Evolutionary conservation across 2,888 invertebrate species (phyloP), one percentile per base, ranked within the genome.

Genomic region (Cheilosia grossa): DNA sequence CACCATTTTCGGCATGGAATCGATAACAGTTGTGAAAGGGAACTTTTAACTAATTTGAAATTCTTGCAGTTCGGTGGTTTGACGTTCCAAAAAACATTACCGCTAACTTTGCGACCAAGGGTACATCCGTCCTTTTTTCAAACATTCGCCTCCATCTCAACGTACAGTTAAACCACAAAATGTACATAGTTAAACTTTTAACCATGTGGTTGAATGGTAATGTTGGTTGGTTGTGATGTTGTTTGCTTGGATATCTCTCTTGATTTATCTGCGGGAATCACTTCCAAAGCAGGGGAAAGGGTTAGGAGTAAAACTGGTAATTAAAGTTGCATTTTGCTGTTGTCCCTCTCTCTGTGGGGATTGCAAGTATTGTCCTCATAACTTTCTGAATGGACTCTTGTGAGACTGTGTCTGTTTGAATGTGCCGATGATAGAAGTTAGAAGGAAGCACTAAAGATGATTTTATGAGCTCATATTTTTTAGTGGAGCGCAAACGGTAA

Each of bases 281-380:
- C 51, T 42, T 63, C 40, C 61, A 54, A 19, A 49, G 27, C 15
- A 15, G 24, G 19, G 27, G 40, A 58, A 27, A 19, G 40, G 17
- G 54, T 66, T 30, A n/a, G 51, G 21, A 54, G 24, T 72, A 51
- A 44, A 51, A 61, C 40, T 56, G 49, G 72, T 70, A 78, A 73
- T 82, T 78, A 82, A 82, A 73, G 63, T 56, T 78, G 82, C 78
- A 82, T 73, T 82, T 54, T 51, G 42, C 44, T 51, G 58, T 19
- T 42, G 24, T 54, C 15, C 30, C 19, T 30, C 63, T 37, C 37
- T 10, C 19, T 47, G 17, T 47, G 47, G 47, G 47, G 47, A 24
- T 59, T 54, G 51, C 47, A 30, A 42, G 27, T 37, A 37, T 47
- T 63, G 58, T 51, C 19, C 17, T 17, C 66, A 56, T 69, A 56